These are phyloP conservation scores for Drosophila paulistorum DNA, from an alignment of 1,140 invertebrate genomes.

Conservation along the genomic window DNA sequence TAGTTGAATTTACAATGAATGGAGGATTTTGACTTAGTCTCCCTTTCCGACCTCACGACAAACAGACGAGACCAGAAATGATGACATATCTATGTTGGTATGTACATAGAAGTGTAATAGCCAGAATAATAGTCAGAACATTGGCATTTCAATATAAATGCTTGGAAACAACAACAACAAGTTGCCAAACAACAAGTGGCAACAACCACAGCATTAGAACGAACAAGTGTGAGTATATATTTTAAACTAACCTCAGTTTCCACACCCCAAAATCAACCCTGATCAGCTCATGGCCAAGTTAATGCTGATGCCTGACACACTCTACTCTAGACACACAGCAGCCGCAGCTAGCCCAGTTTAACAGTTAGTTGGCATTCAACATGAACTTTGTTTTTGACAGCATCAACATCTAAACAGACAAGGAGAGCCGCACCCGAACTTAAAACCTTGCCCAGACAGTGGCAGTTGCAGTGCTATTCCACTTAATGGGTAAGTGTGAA, in stretches of 20 bases:
- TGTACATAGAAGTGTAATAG: constrained; percentile 15
- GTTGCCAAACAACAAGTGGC: constrained; percentile 66
- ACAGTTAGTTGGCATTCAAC: constrained; percentile 39
- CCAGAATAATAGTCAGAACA: constrained; percentile 35
- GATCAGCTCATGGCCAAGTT: neutral
- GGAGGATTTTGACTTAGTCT: constrained; percentile 67
- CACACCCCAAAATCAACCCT: neutral
- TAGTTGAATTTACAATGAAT: constrained; percentile 81
- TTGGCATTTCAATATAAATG: constrained; percentile 74
- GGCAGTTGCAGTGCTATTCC: constrained; percentile 17
- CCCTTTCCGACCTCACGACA: constrained; percentile 59
- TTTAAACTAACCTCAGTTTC: neutral
- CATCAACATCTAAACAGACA: constrained; percentile 41
- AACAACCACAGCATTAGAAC: neutral
- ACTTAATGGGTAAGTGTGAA: constrained; percentile 74
- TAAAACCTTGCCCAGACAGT: constrained; percentile 11
- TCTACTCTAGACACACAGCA: constrained; percentile 2
- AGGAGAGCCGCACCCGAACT: constrained; percentile 28
- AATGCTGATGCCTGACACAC: constrained; percentile 3
- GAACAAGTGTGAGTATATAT: neutral
- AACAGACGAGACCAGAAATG: constrained; percentile 61
- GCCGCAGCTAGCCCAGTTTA: constrained; percentile 22
- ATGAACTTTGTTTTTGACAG: constrained; percentile 58
- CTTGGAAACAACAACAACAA: constrained; percentile 41
- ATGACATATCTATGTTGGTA: constrained; percentile 58